A percentile compares a stretch with the other conserved stretches of the same genome.
phyloP scores from a whole-genome alignment of 1,140 invertebrate genomes.

The Trichoplusia ni region DNA sequence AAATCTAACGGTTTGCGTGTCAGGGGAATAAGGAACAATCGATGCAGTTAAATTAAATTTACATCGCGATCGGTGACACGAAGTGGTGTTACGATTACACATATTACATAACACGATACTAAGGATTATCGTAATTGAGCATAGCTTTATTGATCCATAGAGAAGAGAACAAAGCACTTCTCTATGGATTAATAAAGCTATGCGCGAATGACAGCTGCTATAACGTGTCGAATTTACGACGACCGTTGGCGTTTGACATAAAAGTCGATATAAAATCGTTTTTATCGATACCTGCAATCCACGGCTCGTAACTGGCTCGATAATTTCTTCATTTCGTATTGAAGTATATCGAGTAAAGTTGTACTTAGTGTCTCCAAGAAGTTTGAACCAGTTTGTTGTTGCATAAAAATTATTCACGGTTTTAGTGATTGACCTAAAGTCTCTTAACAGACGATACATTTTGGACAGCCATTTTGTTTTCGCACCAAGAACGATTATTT shows the following conservation, averaged over 20 bases:
- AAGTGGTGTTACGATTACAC: constrained; percentile 37
- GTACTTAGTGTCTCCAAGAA: too few relatives aligned
- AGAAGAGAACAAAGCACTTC: constrained; percentile 45
- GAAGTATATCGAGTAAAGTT: not conserved
- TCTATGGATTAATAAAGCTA: constrained; percentile 64
- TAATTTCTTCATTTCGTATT: constrained; percentile 67
- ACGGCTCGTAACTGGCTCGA: constrained; percentile 54
- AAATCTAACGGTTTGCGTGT: constrained; percentile 45
- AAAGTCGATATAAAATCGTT: constrained; percentile 63
- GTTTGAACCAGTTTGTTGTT: constrained; percentile 31
- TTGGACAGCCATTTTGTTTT: too few relatives aligned
- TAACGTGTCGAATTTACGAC: constrained; percentile 63
- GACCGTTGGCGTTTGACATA: constrained; percentile 56
- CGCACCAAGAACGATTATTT: too few relatives aligned
- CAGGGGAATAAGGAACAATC: constrained; percentile 37
- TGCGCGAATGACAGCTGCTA: constrained; percentile 41
- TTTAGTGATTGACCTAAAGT: constrained; percentile 48
- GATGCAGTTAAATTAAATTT: constrained; percentile 43
- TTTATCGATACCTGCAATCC: constrained; percentile 60
- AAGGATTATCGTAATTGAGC: constrained; percentile 28
- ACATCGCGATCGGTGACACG: constrained; percentile 40
- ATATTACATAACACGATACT: constrained; percentile 34
- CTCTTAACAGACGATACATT: too few relatives aligned
- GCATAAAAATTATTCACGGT: constrained; percentile 1
- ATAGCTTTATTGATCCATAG: constrained; percentile 63